Conservation (phyloP, 1,140 invertebrate species). For the Tetramorium alpestre region DNA sequence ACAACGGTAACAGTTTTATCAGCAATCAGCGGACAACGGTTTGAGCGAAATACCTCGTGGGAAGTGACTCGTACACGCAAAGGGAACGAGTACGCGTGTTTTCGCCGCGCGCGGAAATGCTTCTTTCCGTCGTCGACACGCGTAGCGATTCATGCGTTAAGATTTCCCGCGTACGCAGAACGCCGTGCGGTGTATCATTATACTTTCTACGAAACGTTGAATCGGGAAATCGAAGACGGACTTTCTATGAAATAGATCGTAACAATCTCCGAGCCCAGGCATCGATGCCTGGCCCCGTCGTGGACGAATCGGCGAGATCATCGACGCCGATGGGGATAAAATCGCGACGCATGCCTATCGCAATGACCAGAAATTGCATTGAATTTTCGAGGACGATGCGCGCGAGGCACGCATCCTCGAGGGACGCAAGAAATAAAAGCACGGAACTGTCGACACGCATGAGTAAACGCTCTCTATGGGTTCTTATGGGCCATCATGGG, state of each 20-base stretch:
- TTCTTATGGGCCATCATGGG: conserved; percentile 43
- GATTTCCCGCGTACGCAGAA: conserved; percentile 56
- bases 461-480: conserved; percentile 68
- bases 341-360: conserved; percentile 22
- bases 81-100: conserved; percentile 24
- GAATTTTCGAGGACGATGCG: conserved; percentile 69
- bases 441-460: conserved; percentile 66
- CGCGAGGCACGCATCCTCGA: conserved; percentile 54
- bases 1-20: conserved; percentile 9
- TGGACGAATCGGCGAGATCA: background rate
- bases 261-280: background rate
- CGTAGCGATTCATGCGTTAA: conserved; percentile 50
- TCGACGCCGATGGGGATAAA: background rate
- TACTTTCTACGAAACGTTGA: conserved; percentile 65
- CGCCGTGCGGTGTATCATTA: conserved; percentile 36
- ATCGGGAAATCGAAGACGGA: conserved; percentile 62
- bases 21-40: background rate
- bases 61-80: conserved; percentile 2
- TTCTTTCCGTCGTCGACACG: conserved; percentile 3
- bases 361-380: conserved; percentile 64
- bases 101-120: conserved; percentile 26
- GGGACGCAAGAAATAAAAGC: conserved; percentile 63
- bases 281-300: background rate
- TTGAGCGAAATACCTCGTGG: conserved; percentile 40
- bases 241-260: conserved; percentile 65